Evolutionary conservation across 2,113 vertebrate species (phyloP), one percentile per base, ranked within the genome.

Genomic region (Gobiocypris rarus): DNA sequence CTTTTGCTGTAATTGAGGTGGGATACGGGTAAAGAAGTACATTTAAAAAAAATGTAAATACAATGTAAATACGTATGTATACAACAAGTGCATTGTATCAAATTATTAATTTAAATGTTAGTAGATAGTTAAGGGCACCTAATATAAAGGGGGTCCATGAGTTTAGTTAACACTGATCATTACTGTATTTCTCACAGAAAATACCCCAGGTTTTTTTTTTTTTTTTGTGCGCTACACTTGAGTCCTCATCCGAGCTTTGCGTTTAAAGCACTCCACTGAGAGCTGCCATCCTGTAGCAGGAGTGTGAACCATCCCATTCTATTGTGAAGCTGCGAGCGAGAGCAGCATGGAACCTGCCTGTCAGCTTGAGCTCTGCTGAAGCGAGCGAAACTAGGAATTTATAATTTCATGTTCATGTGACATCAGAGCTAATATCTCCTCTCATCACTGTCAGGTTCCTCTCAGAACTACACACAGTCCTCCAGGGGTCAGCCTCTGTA

Each of bases 371-470:
- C 79, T 31, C 45, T 8, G 26, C 78, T 67, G 78, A 65, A 81
- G 45, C 61, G 10, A 81, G 24, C 8, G 78, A 61, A 52, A 69
- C 8, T 3, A 67, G 59, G 61, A 81, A 81, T 81, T 69, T 67
- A 81, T 81, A 81, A 81, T 81, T 81, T 81, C 79, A 70, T 69
- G 31, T 56, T 19, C 26, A 11, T 81, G 79, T 52, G 28, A 54
- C 79, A 69, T 81, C 79, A 69, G 63, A 81, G 79, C 48, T 81
- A 70, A 81, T 54, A 81, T 70, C 79, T 81, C 48, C 63, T 70
- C 79, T 81, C 79, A 81, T 81, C 79, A 81, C 79, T 81, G 63
- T 81, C 79, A 81, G 79, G 43, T 69, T 81, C 61, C 79, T 81
- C 79, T 81, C 79, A 56, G 63, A 81, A 69, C 79, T 81, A 28